Base-by-base conservation (phyloP, 2,797 vertebrate genomes). In the Arremon brunneinucha region DNA sequence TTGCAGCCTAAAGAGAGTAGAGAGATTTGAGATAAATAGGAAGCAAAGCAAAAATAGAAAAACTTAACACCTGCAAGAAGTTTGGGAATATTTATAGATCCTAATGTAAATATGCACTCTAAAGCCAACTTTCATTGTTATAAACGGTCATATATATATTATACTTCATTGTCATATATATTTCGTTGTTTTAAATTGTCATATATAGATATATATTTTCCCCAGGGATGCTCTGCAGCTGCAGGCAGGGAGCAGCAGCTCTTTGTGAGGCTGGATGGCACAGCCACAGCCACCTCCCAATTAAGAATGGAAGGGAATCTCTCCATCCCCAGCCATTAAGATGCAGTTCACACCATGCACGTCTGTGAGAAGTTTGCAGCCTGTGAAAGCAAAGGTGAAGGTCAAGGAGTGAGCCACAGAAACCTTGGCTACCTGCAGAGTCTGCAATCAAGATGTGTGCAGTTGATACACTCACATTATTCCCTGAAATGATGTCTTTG, bases 351-450 rank as follows among this genome's bases (percentile, higher is more conserved):
- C 95, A 92, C 76, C 63, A 8, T 2, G 49, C 62, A 59, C 15
- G 26, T 72, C 72, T 81, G 76, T 77, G 85, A 93, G 74, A 82
- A 80, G 92, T 94, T 69, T 96, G 87, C 91, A 87, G 83, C 34
- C 62, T 80, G 69, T 65, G 90, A 93, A 91, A 94, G 78, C 12
- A 0, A 91, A 89, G 94, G 89, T 86, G 92, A 95, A 91, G 93
- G 89, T 87, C 87, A 96, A 94, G 87, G 83, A 96, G 83, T 67
- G 39, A 96, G 63, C 62, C 87, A 89, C 76, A 96, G 91, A 93
- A 90, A 90, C 76, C 85, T 21, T 70, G 92, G 87, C 89, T 96
- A 95, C 94, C 94, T 95, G 89, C 94, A 95, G 89, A 90, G 91
- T 55, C 64, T 77, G 91, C 94, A 97, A 93, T 88, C 84, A 89